Conservation (phyloP, 1,140 invertebrate species). For the Lasioglossum baleicum region DNA sequence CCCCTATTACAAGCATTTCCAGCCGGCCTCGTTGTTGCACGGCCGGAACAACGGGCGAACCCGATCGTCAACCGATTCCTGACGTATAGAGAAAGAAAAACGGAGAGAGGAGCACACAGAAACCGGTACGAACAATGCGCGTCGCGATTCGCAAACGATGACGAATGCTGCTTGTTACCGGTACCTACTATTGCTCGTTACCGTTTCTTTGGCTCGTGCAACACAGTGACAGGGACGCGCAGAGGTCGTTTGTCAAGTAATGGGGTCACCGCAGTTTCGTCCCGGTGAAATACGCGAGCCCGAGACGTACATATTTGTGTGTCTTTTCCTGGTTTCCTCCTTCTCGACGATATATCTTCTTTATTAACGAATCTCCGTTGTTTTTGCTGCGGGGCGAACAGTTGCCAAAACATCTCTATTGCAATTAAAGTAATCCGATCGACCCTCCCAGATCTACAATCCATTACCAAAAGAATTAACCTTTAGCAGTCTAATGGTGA, state of each 20-base stretch:
- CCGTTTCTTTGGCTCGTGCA: slow-evolving; percentile 16
- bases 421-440: neutral
- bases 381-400: neutral
- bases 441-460: too few species aligned
- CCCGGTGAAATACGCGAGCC: slow-evolving; percentile 3
- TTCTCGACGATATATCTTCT: neutral
- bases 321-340: neutral
- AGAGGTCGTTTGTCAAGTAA: slow-evolving; percentile 28
- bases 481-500: too few species aligned
- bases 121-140: neutral
- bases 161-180: slow-evolving; percentile 30
- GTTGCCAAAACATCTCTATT: neutral
- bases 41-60: neutral
- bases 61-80: neutral
- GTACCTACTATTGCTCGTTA: slow-evolving; percentile 41
- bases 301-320: neutral
- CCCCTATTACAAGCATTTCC: slow-evolving; percentile 12
- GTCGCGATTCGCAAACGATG: slow-evolving; percentile 25
- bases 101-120: neutral
- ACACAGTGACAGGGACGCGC: neutral
- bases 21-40: neutral
- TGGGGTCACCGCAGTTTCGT: slow-evolving; percentile 17
- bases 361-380: neutral
- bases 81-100: neutral
- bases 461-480: too few species aligned